Evolutionary conservation across 1,140 invertebrate genomes (phyloP), one percentile per base, ranked within the genome.

Genomic region (Solenopsis fugax): DNA sequence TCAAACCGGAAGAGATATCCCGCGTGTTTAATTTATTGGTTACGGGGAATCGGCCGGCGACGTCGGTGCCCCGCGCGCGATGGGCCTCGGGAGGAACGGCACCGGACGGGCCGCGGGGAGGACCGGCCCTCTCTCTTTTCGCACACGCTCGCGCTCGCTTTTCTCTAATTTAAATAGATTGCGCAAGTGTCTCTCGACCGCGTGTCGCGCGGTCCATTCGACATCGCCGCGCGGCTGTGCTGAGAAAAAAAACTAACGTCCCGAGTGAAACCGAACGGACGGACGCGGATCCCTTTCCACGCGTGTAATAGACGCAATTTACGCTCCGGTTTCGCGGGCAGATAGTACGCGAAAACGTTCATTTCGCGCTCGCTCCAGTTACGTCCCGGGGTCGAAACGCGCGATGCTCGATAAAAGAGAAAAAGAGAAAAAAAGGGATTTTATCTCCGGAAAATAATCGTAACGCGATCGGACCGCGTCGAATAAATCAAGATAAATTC

Each of bases 1-100:
- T 92, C 90, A 88, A 88, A 88, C 92, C 90, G 93, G 93, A 93
- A 92, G 90, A 91, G 67, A 90, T 91, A 91, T 90, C 72, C 37
- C 76, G 64, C 67, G 88, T 62, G 76, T 90, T 89, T 92, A 92
- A 93, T 93, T 86, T 91, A 92, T 90, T 89, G 92, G 88, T 92
- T 91, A 92, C 82, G 75, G 89, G 71, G 88, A 92, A 92, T 91
- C 84, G 64, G 75, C 50, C 64, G 34, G 54, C 60, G 85, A 87
- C 76, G 76, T 45, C 37, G 67, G 67, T 29, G 29, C 29, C 29
- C 29, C 29, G 29, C 29, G 29, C 65, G 18, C 54, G 54, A 82
- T 72, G 41, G 67, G 16, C 54, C 34, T n/a, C 34, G 18, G 37
- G 69, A 34, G 64, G 52, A 81, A 41, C 41, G 64, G 34, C 16